These are phyloP conservation scores for Tenthredo livida DNA, from an alignment of 2,888 invertebrate genomes.

Conservation along the genomic window DNA sequence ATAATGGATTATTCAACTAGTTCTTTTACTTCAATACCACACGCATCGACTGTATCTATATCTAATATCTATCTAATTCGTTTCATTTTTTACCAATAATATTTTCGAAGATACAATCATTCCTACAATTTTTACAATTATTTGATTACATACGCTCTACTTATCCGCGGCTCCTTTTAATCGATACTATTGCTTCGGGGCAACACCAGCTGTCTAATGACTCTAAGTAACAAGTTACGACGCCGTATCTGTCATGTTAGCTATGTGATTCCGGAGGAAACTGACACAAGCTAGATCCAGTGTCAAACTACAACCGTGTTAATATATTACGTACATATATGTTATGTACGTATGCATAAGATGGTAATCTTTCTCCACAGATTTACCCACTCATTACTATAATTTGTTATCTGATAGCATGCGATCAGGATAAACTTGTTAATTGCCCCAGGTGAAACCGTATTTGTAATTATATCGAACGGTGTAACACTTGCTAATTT, in stretches of 20 bases:
- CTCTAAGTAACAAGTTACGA: constrained; percentile 37
- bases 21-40: not conserved
- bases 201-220: constrained; percentile 37
- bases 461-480: not conserved
- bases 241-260: constrained; percentile 38
- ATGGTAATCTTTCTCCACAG: not conserved
- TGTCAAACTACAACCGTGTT: not conserved
- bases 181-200: constrained; percentile 31
- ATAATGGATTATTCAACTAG: not conserved
- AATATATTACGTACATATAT: not conserved
- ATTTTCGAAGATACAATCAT: not conserved
- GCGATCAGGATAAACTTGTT: not conserved
- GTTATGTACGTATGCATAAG: not conserved
- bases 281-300: not conserved
- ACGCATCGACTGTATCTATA: not conserved
- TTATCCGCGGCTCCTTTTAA: constrained; percentile 11
- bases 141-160: not conserved
- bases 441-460: not conserved
- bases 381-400: not conserved
- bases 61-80: not conserved
- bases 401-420: not conserved
- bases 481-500: not conserved
- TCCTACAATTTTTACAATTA: not conserved
- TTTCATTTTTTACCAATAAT: not conserved
- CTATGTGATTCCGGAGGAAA: constrained; percentile 15